phyloP scores from a whole-genome alignment of 2,888 invertebrate genomes.

The Parnassius smintheus region DNA sequence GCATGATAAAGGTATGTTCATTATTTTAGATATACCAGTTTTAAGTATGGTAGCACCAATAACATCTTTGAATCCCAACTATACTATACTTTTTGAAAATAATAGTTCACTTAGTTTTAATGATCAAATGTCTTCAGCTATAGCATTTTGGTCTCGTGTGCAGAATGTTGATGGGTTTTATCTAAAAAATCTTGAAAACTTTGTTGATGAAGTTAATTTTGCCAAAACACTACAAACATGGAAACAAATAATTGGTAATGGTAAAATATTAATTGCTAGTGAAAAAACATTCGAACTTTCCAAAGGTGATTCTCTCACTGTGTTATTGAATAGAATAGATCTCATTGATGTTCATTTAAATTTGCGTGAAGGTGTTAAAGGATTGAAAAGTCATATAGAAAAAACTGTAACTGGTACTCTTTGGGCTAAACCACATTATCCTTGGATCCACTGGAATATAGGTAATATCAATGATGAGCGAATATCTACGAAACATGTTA shows the following conservation, averaged over 20 bases:
- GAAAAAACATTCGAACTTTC: slow-evolving; percentile 77
- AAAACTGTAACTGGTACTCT: slow-evolving; percentile 79
- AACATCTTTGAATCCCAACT: slow-evolving; percentile 43
- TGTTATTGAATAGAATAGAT: slow-evolving; percentile 85
- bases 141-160: slow-evolving; percentile 70
- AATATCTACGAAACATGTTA: slow-evolving; percentile 78
- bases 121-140: slow-evolving; percentile 63
- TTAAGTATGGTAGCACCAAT: slow-evolving; percentile 58
- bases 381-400: slow-evolving; percentile 82
- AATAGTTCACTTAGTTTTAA: slow-evolving; percentile 56
- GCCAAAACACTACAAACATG: slow-evolving; percentile 82
- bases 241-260: slow-evolving; percentile 84
- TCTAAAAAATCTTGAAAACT: slow-evolving; percentile 88
- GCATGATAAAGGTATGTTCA: slow-evolving; percentile 86
- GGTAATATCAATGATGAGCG: slow-evolving; percentile 84
- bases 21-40: slow-evolving; percentile 89
- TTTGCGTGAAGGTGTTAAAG: slow-evolving; percentile 77
- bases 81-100: slow-evolving; percentile 64
- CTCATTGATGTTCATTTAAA: slow-evolving; percentile 86
- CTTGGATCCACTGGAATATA: slow-evolving; percentile 91
- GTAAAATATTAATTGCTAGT: slow-evolving; percentile 85
- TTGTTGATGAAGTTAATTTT: slow-evolving; percentile 82
- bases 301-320: slow-evolving; percentile 71
- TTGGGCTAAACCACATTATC: slow-evolving; percentile 83
- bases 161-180: slow-evolving; percentile 94